Base-by-base conservation (phyloP, 2,888 invertebrate species). In the Drosophila paranaensis region DNA sequence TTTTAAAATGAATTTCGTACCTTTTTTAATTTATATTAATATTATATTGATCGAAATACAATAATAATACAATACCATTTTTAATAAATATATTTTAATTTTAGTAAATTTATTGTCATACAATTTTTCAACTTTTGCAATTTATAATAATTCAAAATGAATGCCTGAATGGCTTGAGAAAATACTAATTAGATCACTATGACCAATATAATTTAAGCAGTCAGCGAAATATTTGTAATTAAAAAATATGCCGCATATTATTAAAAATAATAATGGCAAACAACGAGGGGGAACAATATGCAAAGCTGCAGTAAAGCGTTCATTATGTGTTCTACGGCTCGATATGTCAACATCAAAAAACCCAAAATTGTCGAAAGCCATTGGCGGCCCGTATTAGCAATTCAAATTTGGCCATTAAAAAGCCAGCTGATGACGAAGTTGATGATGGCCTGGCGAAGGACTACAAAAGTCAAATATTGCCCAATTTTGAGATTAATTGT, bases 401-500 rank as follows among this genome's bases (percentile, higher is more conserved):
- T 90, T 90, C 85, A 86, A 86, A 86, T 86, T 89, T 87, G 77
- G 69, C 76, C 90, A 90, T 90, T 90, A 90, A 89, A 84, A 85
- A 88, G 77, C 81, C 77, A 77, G 69, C 71, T 72, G 82, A 79
- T 58, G 73, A 69, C 73, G 81, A 65, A 60, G 62, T 58, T 62
- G 64, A 53, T 62, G 71, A 46, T 56, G 60, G 46, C 55, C 35
- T 0, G 20, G 56, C 60, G 20, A 68, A 71, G 74, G 88, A 87
- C 86, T 81, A 84, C 90, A 88, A 88, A 88, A 90, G 89, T 82
- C 88, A 90, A 89, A 87, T 89, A 90, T 89, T 90, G 85, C 81
- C 88, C 88, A 90, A 90, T 87, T 88, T 79, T 69, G 74, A 90
- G 86, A 89, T 89, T 89, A 91, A 89, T 91, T 91, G 91, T 90